Evolutionary conservation across 2,888 invertebrate species (phyloP), one percentile per base, ranked within the genome.

Genomic region (Polymixis lichenea): DNA sequence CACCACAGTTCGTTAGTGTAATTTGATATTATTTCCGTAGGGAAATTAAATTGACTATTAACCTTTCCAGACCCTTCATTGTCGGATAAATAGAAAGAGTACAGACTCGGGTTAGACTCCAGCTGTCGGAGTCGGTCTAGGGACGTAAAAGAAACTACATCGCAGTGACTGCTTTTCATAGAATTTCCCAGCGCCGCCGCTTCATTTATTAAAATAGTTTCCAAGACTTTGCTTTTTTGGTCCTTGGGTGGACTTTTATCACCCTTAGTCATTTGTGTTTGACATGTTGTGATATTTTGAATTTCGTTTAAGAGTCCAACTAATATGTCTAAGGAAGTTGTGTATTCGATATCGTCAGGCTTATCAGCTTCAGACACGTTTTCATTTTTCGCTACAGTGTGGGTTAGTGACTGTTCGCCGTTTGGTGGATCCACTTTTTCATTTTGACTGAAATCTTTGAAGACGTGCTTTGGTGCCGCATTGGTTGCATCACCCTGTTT

Each of bases 291-390:
- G 75, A 96, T 95, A 73, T 94, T 95, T 85, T 94, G 93, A 81
- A 96, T 96, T 89, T 96, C 96, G 83, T 94, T 95, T 67, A 96
- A 89, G 65, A 96, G 90, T 22, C 93, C 93, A 7, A 95, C 94
- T 78, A 96, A 86, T 83, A 95, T 92, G 72, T 96, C 96, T 15
- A 96, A 90, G 8, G 96, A 96, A 28, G 93, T 92, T 7, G 94
- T 93, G 62, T 92, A 92, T 64, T 93, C 91, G 7, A 94, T 84
- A 74, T 78, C 79, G 19, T 90, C 89, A 58, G 80, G 61, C 67
- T 83, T 79, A 43, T 55, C 68, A 71, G 55, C 13, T 55, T 28
- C 46, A 32, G 58, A 4, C n/a, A 38, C 43, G 4, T 62, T 78
- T 22, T 72, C 75, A 58, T 65, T 64, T n/a, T 76, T 78, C n/a